These are phyloP conservation scores for Agrotis puta DNA, from an alignment of 2,888 invertebrate species.

Conservation along the genomic window DNA sequence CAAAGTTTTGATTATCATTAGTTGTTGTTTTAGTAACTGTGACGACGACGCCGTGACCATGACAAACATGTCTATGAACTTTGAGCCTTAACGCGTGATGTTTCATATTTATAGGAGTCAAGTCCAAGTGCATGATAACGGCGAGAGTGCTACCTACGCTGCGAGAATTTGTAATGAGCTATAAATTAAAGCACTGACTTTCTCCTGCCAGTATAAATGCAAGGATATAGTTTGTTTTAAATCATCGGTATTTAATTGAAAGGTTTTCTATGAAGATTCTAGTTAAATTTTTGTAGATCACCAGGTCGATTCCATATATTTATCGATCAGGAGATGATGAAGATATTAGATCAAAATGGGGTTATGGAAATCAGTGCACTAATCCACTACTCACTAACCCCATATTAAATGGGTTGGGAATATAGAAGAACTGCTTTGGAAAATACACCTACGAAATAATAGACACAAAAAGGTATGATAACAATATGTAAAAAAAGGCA, in stretches of 20 bases:
- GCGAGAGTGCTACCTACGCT: slow-evolving; percentile 40
- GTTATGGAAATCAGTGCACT: not conserved
- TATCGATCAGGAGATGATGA: not conserved
- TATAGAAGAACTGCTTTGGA: too few relatives aligned
- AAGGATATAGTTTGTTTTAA: slow-evolving; percentile 20
- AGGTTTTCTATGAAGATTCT: not conserved
- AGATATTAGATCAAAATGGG: not conserved
- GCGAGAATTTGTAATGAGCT: slow-evolving; percentile 45
- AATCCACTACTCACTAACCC: too few relatives aligned
- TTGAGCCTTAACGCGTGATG: slow-evolving; percentile 23
- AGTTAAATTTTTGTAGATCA: not conserved
- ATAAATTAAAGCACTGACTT: slow-evolving; percentile 27
- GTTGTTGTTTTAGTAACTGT: not conserved
- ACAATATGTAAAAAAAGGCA: too few relatives aligned
- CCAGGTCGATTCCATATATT: not conserved
- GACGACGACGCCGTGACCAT: not conserved
- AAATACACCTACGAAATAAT: not conserved
- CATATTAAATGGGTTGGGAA: too few relatives aligned
- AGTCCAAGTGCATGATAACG: slow-evolving; percentile 29
- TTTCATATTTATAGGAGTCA: slow-evolving; percentile 41
- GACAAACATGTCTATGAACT: slow-evolving; percentile 19
- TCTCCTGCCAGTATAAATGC: slow-evolving; percentile 22
- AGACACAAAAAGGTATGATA: not conserved
- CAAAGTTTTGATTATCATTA: not conserved
- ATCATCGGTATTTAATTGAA: not conserved